Percentiles rank a stretch among this genome's conserved stretches.
phyloP scores from a whole-genome alignment of 2,113 vertebrate genomes.

The Daboia siamensis region DNA sequence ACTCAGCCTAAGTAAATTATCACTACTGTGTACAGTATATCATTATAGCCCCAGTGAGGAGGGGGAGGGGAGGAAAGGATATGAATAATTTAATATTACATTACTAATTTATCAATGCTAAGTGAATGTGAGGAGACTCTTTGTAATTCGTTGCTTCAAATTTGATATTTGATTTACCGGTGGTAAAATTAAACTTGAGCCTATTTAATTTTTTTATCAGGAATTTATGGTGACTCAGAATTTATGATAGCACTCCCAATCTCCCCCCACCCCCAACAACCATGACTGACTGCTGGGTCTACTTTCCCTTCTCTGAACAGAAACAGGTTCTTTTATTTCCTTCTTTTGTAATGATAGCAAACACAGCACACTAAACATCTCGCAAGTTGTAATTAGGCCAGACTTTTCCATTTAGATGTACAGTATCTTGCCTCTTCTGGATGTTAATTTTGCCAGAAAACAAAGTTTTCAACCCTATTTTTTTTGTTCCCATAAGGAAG shows the following conservation, averaged over 20 bases:
- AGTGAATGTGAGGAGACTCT: conserved; percentile 74
- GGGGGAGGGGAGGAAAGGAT: conserved; percentile 61
- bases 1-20: conserved; percentile 85
- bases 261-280: no score
- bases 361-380: conserved; percentile 47
- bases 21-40: conserved; percentile 80
- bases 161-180: conserved; percentile 77
- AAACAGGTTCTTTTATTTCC: conserved; percentile 37
- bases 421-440: background rate
- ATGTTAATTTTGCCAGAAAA: conserved; percentile 36
- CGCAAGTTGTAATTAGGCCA: conserved; percentile 57
- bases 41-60: conserved; percentile 71
- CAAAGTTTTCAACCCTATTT: conserved; percentile 41
- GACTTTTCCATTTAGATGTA: background rate
- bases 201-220: conserved; percentile 64
- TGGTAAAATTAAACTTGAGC: conserved; percentile 68
- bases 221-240: conserved; percentile 56
- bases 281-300: background rate
- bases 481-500: background rate
- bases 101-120: conserved; percentile 83
- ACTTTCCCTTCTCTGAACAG: conserved; percentile 33
- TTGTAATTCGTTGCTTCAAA: conserved; percentile 78
- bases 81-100: conserved; percentile 84
- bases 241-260: conserved; percentile 9
- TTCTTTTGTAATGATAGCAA: conserved; percentile 46